phyloP scores from a whole-genome alignment of 2,888 invertebrate genomes.

The Orchesella flavescens region DNA sequence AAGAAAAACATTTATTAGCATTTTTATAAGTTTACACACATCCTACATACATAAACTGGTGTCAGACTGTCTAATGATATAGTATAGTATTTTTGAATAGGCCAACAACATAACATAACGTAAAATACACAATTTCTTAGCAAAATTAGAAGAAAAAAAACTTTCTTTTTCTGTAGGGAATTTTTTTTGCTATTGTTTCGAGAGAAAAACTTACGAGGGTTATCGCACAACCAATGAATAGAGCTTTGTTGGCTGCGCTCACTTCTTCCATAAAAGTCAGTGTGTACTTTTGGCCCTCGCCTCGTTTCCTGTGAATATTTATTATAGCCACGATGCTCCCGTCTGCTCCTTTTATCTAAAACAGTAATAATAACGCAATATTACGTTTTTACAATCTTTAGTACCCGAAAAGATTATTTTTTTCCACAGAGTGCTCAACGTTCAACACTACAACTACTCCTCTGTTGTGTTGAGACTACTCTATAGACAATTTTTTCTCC shows the following conservation, averaged over 20 bases:
- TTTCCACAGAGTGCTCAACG: no score
- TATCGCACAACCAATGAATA: conserved; percentile 71
- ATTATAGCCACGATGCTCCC: conserved; percentile 71
- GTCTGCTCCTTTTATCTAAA: conserved; percentile 72
- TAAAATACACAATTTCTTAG: not conserved
- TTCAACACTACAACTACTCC: no score
- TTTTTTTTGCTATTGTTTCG: conserved; percentile 29
- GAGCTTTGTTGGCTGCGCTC: conserved; percentile 72
- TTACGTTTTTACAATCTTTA: conserved; percentile 11
- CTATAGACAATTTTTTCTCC: not conserved
- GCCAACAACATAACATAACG: no score
- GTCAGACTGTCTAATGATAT: no score
- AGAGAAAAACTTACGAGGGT: conserved; percentile 68
- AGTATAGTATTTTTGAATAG: no score
- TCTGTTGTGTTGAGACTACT: not conserved
- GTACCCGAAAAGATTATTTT: not conserved
- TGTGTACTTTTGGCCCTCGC: conserved; percentile 71
- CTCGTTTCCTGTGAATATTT: conserved; percentile 71
- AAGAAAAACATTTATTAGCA: conserved; percentile 26
- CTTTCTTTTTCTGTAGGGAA: conserved; percentile 2
- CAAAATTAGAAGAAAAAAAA: not conserved
- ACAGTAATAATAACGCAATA: conserved; percentile 27
- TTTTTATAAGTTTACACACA: no score
- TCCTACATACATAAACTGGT: no score
- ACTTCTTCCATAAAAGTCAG: conserved; percentile 71